Evolutionary conservation across 1,140 invertebrate genomes (phyloP), one percentile per base, ranked within the genome.

Genomic region (Temnothorax nylanderi): DNA sequence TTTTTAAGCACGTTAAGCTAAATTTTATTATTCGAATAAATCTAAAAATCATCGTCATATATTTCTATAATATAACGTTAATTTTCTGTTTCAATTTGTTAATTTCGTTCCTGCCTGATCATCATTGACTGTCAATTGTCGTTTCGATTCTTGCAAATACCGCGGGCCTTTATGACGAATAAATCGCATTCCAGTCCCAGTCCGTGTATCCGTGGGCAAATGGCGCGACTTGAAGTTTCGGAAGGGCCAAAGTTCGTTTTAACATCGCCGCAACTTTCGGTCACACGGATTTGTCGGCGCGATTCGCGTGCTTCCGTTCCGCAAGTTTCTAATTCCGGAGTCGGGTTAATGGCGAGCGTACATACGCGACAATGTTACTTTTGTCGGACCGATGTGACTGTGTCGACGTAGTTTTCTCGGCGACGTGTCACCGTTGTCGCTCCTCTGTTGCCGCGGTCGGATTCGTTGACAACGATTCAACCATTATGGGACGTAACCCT

Each of bases 271-370:
- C 56, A 87, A 90, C 49, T 90, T 90, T 21, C 13, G 67, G 21
- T 32, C 32, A 3, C 3, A 13, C 13, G 41, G 34, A 64, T 85
- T 64, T 77, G 41, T 21, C n/a, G 41, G 16, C 58, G 44, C 87
- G 56, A 84, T 69, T 84, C 44, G n/a, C 77, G 16, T 3, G 51
- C 47, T 82, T 71, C 80, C 71, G 69, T 80, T 56, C 34, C 81
- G 26, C 56, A 49, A 89, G 74, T 90, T 89, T 85, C 89, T 90
- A 87, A 90, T 89, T 89, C 78, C 65, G 32, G 16, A 18, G 41
- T 49, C 37, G 62, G 26, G 44, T 34, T 86, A 89, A 86, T 71
- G 60, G 65, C n/a, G n/a, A 47, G n/a, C 34, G n/a, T 76, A 41
- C 21, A 18, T 37, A 18, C 58, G 32, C 60, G 47, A 84, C 77